phyloP scores from a whole-genome alignment of 1,140 invertebrate species.

The Tenebrio molitor region DNA sequence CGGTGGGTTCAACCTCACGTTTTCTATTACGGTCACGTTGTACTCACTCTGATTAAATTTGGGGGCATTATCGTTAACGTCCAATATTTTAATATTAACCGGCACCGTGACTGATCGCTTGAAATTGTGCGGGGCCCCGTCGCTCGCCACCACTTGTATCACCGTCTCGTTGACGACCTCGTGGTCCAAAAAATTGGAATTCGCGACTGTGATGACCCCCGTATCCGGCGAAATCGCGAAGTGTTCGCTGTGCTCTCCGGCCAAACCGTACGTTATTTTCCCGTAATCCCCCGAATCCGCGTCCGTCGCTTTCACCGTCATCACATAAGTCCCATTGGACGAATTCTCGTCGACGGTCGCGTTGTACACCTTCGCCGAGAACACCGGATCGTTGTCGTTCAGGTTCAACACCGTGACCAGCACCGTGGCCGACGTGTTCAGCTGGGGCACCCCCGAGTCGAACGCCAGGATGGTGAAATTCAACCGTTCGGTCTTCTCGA shows the following conservation, averaged over 20 bases:
- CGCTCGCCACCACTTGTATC: slow-evolving; percentile 84
- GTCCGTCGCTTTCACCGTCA: slow-evolving; percentile 74
- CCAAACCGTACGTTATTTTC: slow-evolving; percentile 81
- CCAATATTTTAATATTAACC: slow-evolving; percentile 83
- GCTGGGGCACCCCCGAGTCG: slow-evolving; percentile 87
- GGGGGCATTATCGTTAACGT: slow-evolving; percentile 89
- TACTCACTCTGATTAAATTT: slow-evolving; percentile 82
- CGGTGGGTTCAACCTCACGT: slow-evolving; percentile 81
- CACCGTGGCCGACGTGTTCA: slow-evolving; percentile 77
- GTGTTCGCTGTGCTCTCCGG: slow-evolving; percentile 78
- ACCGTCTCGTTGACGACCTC: slow-evolving; percentile 80
- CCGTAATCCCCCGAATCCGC: slow-evolving; percentile 82
- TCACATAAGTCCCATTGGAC: slow-evolving; percentile 75
- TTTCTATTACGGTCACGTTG: slow-evolving; percentile 85
- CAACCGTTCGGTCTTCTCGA: slow-evolving; percentile 81
- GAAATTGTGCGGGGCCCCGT: slow-evolving; percentile 79
- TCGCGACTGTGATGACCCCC: slow-evolving; percentile 84
- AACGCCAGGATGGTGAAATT: slow-evolving; percentile 85
- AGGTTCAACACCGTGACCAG: slow-evolving; percentile 85
- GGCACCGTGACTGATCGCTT: slow-evolving; percentile 80
- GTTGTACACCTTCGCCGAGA: slow-evolving; percentile 77
- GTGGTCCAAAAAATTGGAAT: slow-evolving; percentile 82
- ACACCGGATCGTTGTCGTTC: slow-evolving; percentile 89
- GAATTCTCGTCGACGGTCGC: slow-evolving; percentile 83
- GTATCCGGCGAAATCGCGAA: slow-evolving; percentile 80